Conservation (phyloP, 92 coral and sea anemone genomes). For the Porites evermanni region DNA sequence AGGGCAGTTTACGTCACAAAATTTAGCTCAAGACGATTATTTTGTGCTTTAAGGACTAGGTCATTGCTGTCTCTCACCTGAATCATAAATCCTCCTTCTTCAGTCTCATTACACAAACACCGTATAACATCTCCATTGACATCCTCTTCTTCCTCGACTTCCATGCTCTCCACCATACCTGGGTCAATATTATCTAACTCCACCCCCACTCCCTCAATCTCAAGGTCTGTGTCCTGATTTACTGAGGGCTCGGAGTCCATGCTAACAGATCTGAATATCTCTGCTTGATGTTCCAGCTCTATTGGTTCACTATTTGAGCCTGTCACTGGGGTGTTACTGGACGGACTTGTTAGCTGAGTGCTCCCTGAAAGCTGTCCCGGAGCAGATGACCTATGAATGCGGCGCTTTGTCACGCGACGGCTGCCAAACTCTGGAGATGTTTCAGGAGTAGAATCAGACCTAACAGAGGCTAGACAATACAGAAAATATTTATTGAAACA, state of each 20-base stretch:
- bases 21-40: too few species aligned
- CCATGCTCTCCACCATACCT: slow-evolving; percentile 71
- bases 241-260: slow-evolving; percentile 42
- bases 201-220: slow-evolving; percentile 77
- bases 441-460: slow-evolving; percentile 77
- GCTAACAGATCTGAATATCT: slow-evolving; percentile 32
- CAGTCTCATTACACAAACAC: slow-evolving; percentile 84
- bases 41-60: too few species aligned
- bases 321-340: neutral
- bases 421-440: slow-evolving; percentile 68
- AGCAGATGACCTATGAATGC: slow-evolving; percentile 90
- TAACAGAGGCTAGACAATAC: slow-evolving; percentile 64
- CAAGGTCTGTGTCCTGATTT: slow-evolving; percentile 72
- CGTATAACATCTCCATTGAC: slow-evolving; percentile 86
- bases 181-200: slow-evolving; percentile 67
- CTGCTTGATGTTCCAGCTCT: slow-evolving; percentile 27
- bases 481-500: neutral
- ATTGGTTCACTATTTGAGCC: slow-evolving; percentile 2
- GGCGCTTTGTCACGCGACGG: slow-evolving; percentile 67
- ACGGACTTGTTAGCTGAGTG: slow-evolving; percentile 9
- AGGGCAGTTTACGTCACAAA: too few species aligned
- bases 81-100: slow-evolving; percentile 98
- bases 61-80: slow-evolving; percentile 58
- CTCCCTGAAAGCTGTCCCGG: slow-evolving; percentile 74
- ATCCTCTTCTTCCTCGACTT: slow-evolving; percentile 77